Evolutionary conservation across 2,797 vertebrate species (phyloP).

Genomic region (Rhabdophis nuchalis): DNA sequence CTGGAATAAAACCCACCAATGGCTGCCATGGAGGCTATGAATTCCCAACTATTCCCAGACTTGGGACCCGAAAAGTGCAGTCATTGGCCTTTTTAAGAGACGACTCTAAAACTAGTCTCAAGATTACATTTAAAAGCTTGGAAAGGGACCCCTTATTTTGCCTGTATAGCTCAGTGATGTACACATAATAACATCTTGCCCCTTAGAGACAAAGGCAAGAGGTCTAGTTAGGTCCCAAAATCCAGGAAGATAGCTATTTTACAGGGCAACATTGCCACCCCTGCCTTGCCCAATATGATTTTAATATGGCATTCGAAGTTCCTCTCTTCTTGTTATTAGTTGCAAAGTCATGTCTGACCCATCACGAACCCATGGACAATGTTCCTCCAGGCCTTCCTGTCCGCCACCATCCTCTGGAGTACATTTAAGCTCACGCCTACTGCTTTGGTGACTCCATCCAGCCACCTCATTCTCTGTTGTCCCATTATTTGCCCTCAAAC

Average conservation of each 20-base stretch:
- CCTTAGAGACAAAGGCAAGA: not conserved
- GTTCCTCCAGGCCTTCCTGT: too few relatives aligned
- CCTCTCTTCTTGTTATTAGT: too few relatives aligned
- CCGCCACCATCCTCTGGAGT: too few relatives aligned
- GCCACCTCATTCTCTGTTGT: too few relatives aligned
- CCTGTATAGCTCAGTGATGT: not conserved
- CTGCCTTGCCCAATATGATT: not conserved
- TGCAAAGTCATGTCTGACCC: too few relatives aligned
- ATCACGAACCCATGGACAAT: too few relatives aligned
- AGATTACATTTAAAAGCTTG: not conserved
- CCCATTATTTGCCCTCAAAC: too few relatives aligned
- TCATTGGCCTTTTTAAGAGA: not conserved
- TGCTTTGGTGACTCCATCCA: too few relatives aligned
- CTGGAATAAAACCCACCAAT: not conserved
- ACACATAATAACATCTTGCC: not conserved
- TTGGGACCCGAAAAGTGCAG: not conserved
- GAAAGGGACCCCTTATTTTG: not conserved
- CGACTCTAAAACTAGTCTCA: not conserved
- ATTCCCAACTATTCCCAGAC: not conserved
- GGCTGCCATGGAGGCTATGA: not conserved
- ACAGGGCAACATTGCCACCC: not conserved
- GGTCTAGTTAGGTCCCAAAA: not conserved
- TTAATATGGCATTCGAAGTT: not conserved
- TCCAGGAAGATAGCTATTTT: not conserved
- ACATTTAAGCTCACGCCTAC: too few relatives aligned